Conservation (phyloP, 2,113 vertebrate species). For the Hemiscyllium ocellatum region DNA sequence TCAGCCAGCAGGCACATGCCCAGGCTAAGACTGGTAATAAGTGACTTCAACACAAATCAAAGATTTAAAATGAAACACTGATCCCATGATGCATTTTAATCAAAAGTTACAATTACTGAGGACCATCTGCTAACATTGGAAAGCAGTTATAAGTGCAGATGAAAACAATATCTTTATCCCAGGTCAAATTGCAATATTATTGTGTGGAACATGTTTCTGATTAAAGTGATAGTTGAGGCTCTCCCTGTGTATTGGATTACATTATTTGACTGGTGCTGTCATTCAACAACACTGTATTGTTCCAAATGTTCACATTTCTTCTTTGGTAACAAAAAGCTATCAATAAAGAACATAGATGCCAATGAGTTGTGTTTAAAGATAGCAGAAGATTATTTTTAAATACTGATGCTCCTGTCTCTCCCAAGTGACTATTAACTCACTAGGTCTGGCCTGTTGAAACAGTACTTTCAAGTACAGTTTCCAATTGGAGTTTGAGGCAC, state of each 20-base stretch:
- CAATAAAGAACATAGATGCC: background rate
- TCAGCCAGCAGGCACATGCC: background rate
- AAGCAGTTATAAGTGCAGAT: background rate
- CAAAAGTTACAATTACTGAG: background rate
- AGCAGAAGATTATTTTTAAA: background rate
- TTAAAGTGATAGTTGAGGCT: background rate
- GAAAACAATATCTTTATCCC: background rate
- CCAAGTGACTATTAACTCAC: background rate
- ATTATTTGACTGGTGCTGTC: background rate
- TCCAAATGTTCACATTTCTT: background rate
- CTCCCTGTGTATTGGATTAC: background rate
- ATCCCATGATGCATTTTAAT: constrained; percentile 31
- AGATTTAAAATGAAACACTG: constrained; percentile 9
- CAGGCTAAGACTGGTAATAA: background rate
- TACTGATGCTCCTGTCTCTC: background rate
- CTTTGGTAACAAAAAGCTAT: background rate
- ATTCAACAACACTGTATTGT: background rate
- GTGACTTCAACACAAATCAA: constrained; percentile 12
- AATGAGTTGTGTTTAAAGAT: background rate
- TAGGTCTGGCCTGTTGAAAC: background rate
- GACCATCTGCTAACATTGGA: constrained; percentile 8
- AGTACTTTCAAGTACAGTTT: background rate
- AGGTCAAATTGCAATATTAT: background rate
- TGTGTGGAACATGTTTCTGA: background rate
- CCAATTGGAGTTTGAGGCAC: background rate